A percentile compares a stretch with the other conserved stretches of the same genome.
Conservation (phyloP, 2,888 invertebrate genomes). For the Geotrupes spiniger region DNA sequence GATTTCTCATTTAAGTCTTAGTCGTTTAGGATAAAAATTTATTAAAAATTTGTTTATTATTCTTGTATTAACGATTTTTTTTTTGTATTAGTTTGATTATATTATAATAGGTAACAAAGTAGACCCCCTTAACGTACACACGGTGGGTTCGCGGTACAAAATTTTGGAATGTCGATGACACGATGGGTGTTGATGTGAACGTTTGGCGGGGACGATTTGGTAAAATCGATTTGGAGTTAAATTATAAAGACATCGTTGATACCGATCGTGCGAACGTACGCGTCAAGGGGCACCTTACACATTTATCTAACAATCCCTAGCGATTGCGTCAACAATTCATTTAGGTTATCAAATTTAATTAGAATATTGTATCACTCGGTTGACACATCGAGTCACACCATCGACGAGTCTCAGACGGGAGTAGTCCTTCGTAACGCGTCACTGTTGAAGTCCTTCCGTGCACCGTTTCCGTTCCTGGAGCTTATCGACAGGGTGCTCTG, state of each 20-base stretch:
- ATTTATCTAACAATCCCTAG: slow-evolving; percentile 5
- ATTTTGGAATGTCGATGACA: background rate
- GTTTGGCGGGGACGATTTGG: too few species aligned
- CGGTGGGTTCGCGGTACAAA: background rate
- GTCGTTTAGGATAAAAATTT: slow-evolving; percentile 6
- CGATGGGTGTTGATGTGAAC: too few species aligned
- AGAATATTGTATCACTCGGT: slow-evolving; percentile 5
- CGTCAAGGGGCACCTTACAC: background rate
- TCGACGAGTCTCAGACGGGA: slow-evolving; percentile 49
- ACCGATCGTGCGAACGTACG: background rate
- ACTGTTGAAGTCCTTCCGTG: slow-evolving; percentile 46
- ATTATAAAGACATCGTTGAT: background rate
- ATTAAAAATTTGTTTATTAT: too few species aligned
- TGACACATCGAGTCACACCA: background rate
- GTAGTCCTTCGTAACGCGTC: slow-evolving; percentile 60
- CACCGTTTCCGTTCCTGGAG: slow-evolving; percentile 39
- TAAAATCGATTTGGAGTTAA: background rate
- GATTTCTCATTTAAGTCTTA: background rate
- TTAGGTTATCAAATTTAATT: background rate
- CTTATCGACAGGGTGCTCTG: slow-evolving; percentile 44
- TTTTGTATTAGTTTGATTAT: slow-evolving; percentile 1
- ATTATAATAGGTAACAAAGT: background rate
- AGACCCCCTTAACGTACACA: background rate
- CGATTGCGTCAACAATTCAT: background rate
- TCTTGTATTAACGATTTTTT: background rate